Evolutionary conservation across 1,140 invertebrate species (phyloP), one percentile per base, ranked within the genome.

Genomic region (Psilanteris sp.): DNA sequence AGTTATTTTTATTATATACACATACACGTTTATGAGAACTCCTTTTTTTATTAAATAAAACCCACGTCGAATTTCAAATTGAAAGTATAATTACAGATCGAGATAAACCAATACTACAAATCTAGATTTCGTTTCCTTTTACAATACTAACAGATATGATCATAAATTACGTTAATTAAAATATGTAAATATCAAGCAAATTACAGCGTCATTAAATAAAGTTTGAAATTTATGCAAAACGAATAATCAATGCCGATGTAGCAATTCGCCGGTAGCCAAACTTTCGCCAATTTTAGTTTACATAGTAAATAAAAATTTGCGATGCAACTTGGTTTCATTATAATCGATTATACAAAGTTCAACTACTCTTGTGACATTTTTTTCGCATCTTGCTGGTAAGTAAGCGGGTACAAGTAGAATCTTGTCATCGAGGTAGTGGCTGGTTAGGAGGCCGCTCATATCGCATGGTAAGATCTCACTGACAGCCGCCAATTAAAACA

Each of bases 401-500:
- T 50, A 67, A 61, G 36, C 44, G 54, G 39, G 44, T 70, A 76
- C 66, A 70, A 70, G 73, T 39, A 66, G 61, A 77, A 70, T 18
- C 66, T 77, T 77, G 74, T 77, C 74, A 71, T 70, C 66, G 66
- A 77, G 46, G 46, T 46, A 66, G 50, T 52, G 44, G 73, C 66
- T 76, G 73, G 73, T 70, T 76, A 76, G 66, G 64, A 70, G 66
- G 74, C 74, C 59, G 62, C 68, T 71, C 54, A 72, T 72, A 77
- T 77, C 75, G 75, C 68, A 37, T 57, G 32, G 62, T 64, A 72
- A 57, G 48, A 87, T 87, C 85, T 85, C 78, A 81, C 85, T 85
- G 85, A 86, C 85, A 86, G 83, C 80, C 85, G 85, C 85, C 85
- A 87, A 87, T 87, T 87, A 87, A 87, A 87, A 87, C 85, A 86